Base-by-base conservation (phyloP, 2,797 vertebrate genomes). In the Micromesistius poutassou region DNA sequence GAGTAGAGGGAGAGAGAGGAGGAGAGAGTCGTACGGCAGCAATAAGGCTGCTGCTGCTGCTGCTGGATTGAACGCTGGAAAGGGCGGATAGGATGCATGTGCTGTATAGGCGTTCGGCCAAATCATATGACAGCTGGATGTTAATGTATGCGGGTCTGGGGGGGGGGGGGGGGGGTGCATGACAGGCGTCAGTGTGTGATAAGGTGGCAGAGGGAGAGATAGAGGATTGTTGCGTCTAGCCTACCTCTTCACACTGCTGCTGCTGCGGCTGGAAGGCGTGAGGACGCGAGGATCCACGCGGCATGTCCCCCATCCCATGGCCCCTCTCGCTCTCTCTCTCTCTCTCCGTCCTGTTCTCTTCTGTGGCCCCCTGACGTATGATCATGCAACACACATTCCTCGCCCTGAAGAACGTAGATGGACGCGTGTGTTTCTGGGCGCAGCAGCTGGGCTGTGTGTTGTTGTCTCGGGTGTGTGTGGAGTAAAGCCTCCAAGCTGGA, bases 31-130 rank as follows among this genome's bases (percentile, higher is more conserved):
- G 46, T 16, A 42, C 40, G 40, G 10, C 40, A 42, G 19, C 46
- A 55, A 22, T 55, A 5, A 22, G 46, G 16, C 4, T 22, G 46
- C 19, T 55, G 5, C 16, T 55, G 5, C 16, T 55, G 16, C 46
- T 55, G 46, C 46, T 55, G 79, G 30, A 40, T n/a, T 25, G 1
- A 25, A 38, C 5, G 38, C 5, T 7, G 66, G 71, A 25, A 33
- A 77, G 33, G 36, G 46, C 13, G 33, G 78, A 80, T 83, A 78
- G 87, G 86, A 80, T 90, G 89, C 88, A 90, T 92, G 86, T 91
- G 90, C 87, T 87, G 92, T 89, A 89, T 84, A 86, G 55, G 55
- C 55, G 55, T n/a, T 55, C 16, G 46, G n/a, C 8, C 4, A 62
- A n/a, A 25, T 62, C n/a, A n/a, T n/a, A 62, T n/a, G 55, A 62